A percentile compares a stretch with the other conserved stretches of the same genome.
Evolutionary conservation across 2,888 invertebrate species (phyloP).

Genomic region (Agrotis exclamationis): DNA sequence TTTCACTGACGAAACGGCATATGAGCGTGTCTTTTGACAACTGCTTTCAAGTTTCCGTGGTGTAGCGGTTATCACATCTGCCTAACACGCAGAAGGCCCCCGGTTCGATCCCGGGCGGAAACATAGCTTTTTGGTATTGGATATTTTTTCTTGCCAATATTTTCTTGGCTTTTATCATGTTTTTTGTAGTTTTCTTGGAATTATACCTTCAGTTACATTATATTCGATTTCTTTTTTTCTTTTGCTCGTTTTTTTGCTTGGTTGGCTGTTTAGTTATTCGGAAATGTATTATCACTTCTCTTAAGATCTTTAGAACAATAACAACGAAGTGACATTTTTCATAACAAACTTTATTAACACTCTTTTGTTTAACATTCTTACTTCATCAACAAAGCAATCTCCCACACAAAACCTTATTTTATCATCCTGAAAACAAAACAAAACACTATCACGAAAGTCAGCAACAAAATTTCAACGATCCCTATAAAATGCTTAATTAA

Average conservation of each 20-base stretch:
- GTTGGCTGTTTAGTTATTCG: too few relatives aligned
- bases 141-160: background rate
- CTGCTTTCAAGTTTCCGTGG: constrained; percentile 92
- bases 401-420: background rate
- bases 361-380: too few relatives aligned
- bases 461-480: constrained; percentile 40
- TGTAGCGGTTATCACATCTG: constrained; percentile 98
- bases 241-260: too few relatives aligned
- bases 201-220: too few relatives aligned
- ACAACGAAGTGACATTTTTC: background rate
- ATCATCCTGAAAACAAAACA: constrained; percentile 34
- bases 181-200: background rate
- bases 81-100: constrained; percentile 98
- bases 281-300: too few relatives aligned
- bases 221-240: background rate
- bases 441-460: constrained; percentile 28
- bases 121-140: constrained; percentile 83
- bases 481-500: constrained; percentile 61
- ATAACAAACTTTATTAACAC: background rate
- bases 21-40: background rate
- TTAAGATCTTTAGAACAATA: too few relatives aligned
- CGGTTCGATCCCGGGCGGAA: constrained; percentile 97
- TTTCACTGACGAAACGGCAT: constrained; percentile 21
- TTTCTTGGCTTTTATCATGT: background rate
- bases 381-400: background rate